Evolutionary conservation across 2,113 vertebrate species (phyloP).

Genomic region (Pollimyrus isidori): DNA sequence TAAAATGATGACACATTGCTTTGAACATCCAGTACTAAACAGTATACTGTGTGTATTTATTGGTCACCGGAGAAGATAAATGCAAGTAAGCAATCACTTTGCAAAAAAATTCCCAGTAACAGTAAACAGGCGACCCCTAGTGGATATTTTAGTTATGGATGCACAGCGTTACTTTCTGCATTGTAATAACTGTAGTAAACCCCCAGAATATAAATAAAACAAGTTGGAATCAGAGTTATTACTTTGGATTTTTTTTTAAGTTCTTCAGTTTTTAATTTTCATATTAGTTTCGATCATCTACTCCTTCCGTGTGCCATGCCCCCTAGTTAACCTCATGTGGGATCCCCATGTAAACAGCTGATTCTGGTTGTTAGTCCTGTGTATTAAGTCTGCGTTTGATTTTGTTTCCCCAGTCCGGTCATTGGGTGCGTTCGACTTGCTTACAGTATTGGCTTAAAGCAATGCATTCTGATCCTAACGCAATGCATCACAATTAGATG

Average conservation of each 20-base stretch:
- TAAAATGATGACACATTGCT: not conserved
- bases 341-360: too few species aligned
- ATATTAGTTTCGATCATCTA: not conserved
- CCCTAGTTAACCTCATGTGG: too few species aligned
- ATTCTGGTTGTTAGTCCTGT: too few species aligned
- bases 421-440: too few species aligned
- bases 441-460: too few species aligned
- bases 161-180: not conserved
- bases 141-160: not conserved
- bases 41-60: not conserved
- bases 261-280: not conserved
- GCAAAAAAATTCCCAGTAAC: not conserved
- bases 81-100: not conserved
- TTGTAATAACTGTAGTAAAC: not conserved
- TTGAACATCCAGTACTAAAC: not conserved
- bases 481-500: too few species aligned
- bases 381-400: too few species aligned
- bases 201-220: not conserved
- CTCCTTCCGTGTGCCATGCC: too few species aligned
- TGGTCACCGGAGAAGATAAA: not conserved
- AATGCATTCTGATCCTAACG: too few species aligned
- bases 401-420: too few species aligned
- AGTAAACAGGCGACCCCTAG: not conserved
- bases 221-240: not conserved
- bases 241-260: not conserved